Percentiles rank a stretch among this genome's conserved stretches.
These are phyloP conservation scores for Chaetura pelagica DNA, from an alignment of 2,113 vertebrate genomes.

Conservation along the genomic window DNA sequence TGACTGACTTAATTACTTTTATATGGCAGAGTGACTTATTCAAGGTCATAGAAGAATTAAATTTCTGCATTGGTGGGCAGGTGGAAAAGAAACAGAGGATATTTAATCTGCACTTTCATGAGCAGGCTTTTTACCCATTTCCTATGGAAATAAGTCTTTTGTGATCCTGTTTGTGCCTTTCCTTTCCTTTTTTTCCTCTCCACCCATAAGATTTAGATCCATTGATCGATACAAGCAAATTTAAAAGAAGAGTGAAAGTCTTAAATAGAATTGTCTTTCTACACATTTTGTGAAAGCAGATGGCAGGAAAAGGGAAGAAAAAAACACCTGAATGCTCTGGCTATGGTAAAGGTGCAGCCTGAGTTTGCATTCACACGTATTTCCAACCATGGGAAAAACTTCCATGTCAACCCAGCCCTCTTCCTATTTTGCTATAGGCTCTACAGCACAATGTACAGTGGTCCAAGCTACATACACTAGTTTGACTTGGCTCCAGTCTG, in stretches of 20 bases:
- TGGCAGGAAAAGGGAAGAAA: neutral
- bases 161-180: neutral
- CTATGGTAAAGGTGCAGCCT: neutral
- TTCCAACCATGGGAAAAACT: neutral
- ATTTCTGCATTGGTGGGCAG: neutral
- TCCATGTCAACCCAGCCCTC: neutral
- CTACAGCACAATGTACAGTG: neutral
- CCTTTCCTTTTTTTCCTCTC: neutral
- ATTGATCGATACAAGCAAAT: neutral
- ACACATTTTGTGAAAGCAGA: neutral
- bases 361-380: neutral
- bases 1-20: constrained; percentile 24
- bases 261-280: neutral
- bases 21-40: neutral
- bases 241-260: neutral
- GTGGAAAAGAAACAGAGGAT: neutral
- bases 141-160: neutral
- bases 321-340: neutral
- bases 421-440: neutral
- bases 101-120: neutral
- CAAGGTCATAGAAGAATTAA: neutral
- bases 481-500: neutral
- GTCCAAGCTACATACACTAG: neutral
- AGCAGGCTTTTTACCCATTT: neutral
- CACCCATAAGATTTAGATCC: neutral